Evolutionary conservation across 2,797 vertebrate genomes (phyloP), one percentile per base, ranked within the genome.

Genomic region (Falco berigora): DNA sequence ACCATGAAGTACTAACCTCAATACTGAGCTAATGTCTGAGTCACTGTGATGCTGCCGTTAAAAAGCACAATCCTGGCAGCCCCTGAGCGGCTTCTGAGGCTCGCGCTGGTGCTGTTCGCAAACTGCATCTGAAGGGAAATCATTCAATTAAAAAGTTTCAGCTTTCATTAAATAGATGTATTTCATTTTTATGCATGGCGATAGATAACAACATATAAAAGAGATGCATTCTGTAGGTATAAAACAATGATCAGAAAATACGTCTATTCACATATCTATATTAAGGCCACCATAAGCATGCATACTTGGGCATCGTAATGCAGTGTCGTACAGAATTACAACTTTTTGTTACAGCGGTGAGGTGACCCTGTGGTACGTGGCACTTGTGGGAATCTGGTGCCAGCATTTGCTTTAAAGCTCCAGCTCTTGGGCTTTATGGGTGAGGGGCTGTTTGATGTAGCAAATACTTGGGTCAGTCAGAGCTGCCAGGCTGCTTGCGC

Each of bases 261-360:
- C 1, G 8, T 30, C 14, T 25, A 42, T 38, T 42, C 42, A 49
- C 30, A 27, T 8, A 19, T 4, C 6, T 9, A 7, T 52, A 56
- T 72, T 22, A 6, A 11, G 18, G 34, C 28, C 40, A 46, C 38
- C 15, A 8, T 4, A 74, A 27, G 14, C 15, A 8, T 20, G 21
- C 32, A 22, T 27, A 14, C 18, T 53, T 86, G 14, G 25, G 34
- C 34, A 58, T 17, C 1, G 5, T 30, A 44, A 52, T 14, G 27
- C 46, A 55, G 25, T 36, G 79, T 14, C 47, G 38, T 36, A 14
- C 24, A 36, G 32, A 40, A 10, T 61, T n/a, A 21, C 38, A 73
- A 0, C 9, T 18, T 28, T 19, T 64, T 20, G 19, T 36, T 52
- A 21, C 0, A 2, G 44, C 22, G 19, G 55, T 6, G 55, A n/a